Base-by-base conservation (phyloP, 1,140 invertebrate species). In the Diploscapter pachys region DNA sequence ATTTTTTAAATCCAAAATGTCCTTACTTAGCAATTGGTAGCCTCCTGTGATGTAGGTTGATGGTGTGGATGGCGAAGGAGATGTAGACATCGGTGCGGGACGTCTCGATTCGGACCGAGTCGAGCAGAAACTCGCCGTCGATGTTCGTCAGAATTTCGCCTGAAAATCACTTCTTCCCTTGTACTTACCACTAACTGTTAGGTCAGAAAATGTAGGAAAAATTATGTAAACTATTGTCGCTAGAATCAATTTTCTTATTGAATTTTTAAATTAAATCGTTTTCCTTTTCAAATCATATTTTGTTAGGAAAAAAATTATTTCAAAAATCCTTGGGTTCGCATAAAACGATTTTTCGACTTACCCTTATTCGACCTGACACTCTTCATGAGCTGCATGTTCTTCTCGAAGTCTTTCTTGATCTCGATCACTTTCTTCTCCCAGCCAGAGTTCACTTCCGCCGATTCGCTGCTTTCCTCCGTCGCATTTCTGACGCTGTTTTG, bases 81-180 rank as follows among this genome's bases (percentile, higher is more conserved):
- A 79, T 64, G 63, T 71, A 72, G 4, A 80, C 54, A 63, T 72
- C 70, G 62, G 66, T 71, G 50, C 70, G 77, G 0, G 63, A 54
- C 4, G 68, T 66, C 51, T 80, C 73, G 52, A 80, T 72, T 48
- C 61, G 77, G n/a, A 76, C 80, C 50, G 53, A 52, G 5, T 6
- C 66, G 6, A 68, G 5, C 13, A 5, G 13, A n/a, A 50, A 9
- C 66, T 68, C 9, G 5, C 66, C 66, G 56, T 68, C 8, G 51
- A 68, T 55, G 52, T 52, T 55, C 52, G 9, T 68, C 49, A 68
- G 51, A 48, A 65, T 31, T 31, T 31, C 31, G 31, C 31, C 63
- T 65, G 31, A 65, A 59, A 31, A 59, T 2, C 9, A 65, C 63
- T 8, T 8, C 31, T 31, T 31, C 31, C 31, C 31, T 31, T 31